These are phyloP conservation scores for Calephelis perditalis DNA, from an alignment of 2,888 invertebrate species.

Conservation along the genomic window DNA sequence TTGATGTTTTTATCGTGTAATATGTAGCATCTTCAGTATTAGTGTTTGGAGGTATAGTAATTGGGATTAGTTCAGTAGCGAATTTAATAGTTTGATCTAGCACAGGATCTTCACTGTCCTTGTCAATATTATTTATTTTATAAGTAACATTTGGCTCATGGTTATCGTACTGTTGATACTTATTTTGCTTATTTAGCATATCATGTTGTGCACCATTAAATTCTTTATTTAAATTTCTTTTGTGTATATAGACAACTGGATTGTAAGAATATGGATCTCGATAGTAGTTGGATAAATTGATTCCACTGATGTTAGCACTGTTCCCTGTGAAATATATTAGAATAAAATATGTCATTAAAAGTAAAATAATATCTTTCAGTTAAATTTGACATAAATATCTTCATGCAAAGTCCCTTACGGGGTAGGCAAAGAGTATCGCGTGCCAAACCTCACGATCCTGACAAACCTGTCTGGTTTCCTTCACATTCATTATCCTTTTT, in stretches of 20 bases:
- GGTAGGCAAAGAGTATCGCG: too few species aligned
- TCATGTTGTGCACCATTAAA: slow-evolving; percentile 18
- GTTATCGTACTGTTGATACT: slow-evolving; percentile 41
- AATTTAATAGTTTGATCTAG: slow-evolving; percentile 56
- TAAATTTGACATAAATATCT: too few species aligned
- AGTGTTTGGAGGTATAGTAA: slow-evolving; percentile 50
- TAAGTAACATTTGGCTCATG: slow-evolving; percentile 29
- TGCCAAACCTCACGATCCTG: too few species aligned
- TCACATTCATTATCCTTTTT: too few species aligned
- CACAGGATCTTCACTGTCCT: slow-evolving; percentile 40
- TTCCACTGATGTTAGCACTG: slow-evolving; percentile 17
- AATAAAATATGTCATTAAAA: too few species aligned
- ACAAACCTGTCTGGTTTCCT: too few species aligned
- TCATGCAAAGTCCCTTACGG: too few species aligned
- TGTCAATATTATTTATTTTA: slow-evolving; percentile 32
- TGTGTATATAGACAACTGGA: slow-evolving; percentile 57
- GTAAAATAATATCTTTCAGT: too few species aligned
- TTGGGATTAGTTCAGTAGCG: slow-evolving; percentile 54
- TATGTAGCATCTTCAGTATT: slow-evolving; percentile 40
- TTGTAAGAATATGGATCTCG: slow-evolving; percentile 42
- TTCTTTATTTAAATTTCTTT: slow-evolving; percentile 37
- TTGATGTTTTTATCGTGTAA: slow-evolving; percentile 54
- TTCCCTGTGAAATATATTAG: slow-evolving; percentile 16
- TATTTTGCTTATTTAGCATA: slow-evolving; percentile 36
- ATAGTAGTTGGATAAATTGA: slow-evolving; percentile 28